phyloP scores from a whole-genome alignment of 2,888 invertebrate species.

The Lithophane leautieri region DNA sequence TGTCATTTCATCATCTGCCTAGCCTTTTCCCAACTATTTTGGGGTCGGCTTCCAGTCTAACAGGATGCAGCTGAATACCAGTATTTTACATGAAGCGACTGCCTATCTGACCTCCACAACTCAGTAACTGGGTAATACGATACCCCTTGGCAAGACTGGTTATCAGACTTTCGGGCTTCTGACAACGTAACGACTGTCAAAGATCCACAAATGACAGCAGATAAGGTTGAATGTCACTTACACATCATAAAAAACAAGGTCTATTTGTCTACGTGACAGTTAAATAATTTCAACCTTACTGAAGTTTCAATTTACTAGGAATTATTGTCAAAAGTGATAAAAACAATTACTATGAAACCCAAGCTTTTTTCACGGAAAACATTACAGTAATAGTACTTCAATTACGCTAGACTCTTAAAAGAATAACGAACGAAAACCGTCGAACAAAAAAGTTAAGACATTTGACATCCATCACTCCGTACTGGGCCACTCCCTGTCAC shows the following conservation, averaged over 20 bases:
- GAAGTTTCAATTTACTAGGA: background rate
- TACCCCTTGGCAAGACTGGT: no score
- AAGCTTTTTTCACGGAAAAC: background rate
- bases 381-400: background rate
- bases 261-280: background rate
- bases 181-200: no score
- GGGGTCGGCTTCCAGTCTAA: no score
- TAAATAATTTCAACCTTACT: background rate
- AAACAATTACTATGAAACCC: background rate
- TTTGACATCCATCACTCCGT: background rate
- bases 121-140: no score
- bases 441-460: background rate
- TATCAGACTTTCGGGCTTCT: no score
- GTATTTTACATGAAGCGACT: no score
- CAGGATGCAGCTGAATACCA: no score
- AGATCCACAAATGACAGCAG: no score
- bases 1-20: background rate
- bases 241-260: background rate
- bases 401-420: background rate
- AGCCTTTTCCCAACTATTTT: no score
- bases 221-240: background rate
- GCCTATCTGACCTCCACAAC: no score
- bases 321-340: background rate
- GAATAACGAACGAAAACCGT: background rate
- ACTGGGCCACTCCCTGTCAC: background rate